Percentiles rank a stretch among this genome's conserved stretches.
These are phyloP conservation scores for Micropoecilia bifurca DNA, from an alignment of 2,797 vertebrate species.

Conservation along the genomic window DNA sequence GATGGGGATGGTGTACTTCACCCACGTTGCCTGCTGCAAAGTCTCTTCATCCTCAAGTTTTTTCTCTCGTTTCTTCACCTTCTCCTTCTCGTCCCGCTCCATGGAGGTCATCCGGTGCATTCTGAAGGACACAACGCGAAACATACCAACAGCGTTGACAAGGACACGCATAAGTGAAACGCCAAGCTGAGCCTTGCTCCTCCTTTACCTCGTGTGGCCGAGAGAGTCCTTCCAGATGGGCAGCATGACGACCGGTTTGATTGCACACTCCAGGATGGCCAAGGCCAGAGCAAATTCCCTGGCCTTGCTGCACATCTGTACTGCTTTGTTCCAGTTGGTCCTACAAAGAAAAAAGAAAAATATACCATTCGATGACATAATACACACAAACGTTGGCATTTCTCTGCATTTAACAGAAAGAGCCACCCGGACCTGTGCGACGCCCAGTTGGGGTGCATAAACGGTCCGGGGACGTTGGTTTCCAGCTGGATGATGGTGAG, in stretches of 20 bases:
- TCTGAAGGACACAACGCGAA: constrained; percentile 66
- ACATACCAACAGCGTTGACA: not conserved
- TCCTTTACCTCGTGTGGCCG: constrained; percentile 91
- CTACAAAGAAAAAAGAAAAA: constrained; percentile 65
- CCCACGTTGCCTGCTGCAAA: constrained; percentile 97
- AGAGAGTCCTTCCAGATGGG: constrained; percentile 96
- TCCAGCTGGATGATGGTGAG: constrained; percentile 97
- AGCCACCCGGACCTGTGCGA: constrained; percentile 86
- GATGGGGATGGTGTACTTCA: constrained; percentile 98
- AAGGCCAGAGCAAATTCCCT: constrained; percentile 96
- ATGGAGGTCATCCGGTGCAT: constrained; percentile 96
- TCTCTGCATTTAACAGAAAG: not conserved
- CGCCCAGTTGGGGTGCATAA: constrained; percentile 98
- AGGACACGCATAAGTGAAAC: not conserved
- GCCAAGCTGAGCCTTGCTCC: not conserved
- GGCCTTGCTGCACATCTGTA: constrained; percentile 99
- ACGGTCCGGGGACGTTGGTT: constrained; percentile 92
- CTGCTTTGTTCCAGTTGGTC: constrained; percentile 99
- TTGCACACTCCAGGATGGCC: constrained; percentile 97
- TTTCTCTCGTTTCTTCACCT: constrained; percentile 95
- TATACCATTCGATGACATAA: not conserved
- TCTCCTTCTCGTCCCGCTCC: constrained; percentile 98
- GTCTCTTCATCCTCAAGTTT: constrained; percentile 98
- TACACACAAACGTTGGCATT: no score
- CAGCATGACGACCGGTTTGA: constrained; percentile 97